Evolutionary conservation across 2,797 vertebrate genomes (phyloP), one percentile per base, ranked within the genome.

Genomic region (Neostethus bicornis): DNA sequence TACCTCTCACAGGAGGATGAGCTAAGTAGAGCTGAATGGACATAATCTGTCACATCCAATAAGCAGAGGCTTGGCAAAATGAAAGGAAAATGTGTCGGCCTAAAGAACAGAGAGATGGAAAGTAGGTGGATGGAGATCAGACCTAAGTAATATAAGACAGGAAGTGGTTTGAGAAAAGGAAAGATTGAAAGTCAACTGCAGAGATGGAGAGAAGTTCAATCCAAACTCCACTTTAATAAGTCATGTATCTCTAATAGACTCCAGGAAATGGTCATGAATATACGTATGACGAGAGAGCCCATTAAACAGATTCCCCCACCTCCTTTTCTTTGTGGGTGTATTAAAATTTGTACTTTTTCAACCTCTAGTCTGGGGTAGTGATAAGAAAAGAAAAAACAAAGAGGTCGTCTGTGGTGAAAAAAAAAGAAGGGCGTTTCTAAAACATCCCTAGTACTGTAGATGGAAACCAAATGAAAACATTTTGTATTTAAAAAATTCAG

Each of bases 201-300:
- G 47, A 76, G 77, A 72, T 63, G 53, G 62, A 61, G 42, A 24
- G 74, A 77, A 80, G 50, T 79, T 82, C 62, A 75, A 81, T 81
- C 71, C 70, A 83, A 83, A 69, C 29, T 50, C 59, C 53, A 51
- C 53, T 51, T 82, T 58, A 84, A 83, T 75, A 83, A 85, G 59
- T 81, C 61, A 70, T 80, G 79, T 77, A 71, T 74, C 61, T 75
- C 65, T 79, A 80, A 84, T 77, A 74, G 80, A 74, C 73, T 77
- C 38, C 32, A 57, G 66, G 79, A 87, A 72, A 77, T 69, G 74
- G 69, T 61, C 67, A 80, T 76, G 77, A 84, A 85, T 83, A 70
- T 69, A n/a, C n/a, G n/a, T n/a, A 65, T 75, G 67, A 85, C 69
- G 54, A 44, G 46, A 56, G 44, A 49, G 29, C 68, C 57, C 63